phyloP scores from a whole-genome alignment of 2,888 invertebrate genomes.

The Ryuthela nishihirai region DNA sequence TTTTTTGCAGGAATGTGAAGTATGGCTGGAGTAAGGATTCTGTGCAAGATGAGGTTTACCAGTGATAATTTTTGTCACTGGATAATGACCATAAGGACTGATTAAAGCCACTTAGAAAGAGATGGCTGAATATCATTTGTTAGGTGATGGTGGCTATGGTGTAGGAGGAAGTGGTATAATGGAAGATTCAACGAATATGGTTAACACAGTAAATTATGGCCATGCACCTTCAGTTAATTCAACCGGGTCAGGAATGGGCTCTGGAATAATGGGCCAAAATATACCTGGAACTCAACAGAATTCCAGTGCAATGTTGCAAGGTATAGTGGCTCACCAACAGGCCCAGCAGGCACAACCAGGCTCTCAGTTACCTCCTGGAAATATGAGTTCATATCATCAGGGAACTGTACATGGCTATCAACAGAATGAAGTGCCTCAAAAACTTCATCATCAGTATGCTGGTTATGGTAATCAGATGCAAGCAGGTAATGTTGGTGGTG shows the following conservation, averaged over 20 bases:
- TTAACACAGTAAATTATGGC: slow-evolving; percentile 27
- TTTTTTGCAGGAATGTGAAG: slow-evolving; percentile 28
- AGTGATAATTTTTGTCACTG: slow-evolving; percentile 31
- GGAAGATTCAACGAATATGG: slow-evolving; percentile 35
- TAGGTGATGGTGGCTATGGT: slow-evolving; percentile 41
- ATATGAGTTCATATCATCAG: slow-evolving; percentile 37
- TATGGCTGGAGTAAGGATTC: slow-evolving; percentile 7
- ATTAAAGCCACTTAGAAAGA: slow-evolving; percentile 16
- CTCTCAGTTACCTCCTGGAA: slow-evolving; percentile 19
- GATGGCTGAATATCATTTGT: slow-evolving; percentile 43
- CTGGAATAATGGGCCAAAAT: slow-evolving; percentile 13
- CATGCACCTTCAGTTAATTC: slow-evolving; percentile 29
- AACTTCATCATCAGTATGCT: slow-evolving; percentile 37
- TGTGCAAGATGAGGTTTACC: slow-evolving; percentile 1
- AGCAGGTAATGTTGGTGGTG: slow-evolving; percentile 25
- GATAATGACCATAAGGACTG: slow-evolving; percentile 23
- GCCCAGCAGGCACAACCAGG: slow-evolving; percentile 15
- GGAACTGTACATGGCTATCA: slow-evolving; percentile 38
- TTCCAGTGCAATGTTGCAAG: slow-evolving; percentile 31
- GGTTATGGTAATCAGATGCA: slow-evolving; percentile 34
- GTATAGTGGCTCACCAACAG: slow-evolving; percentile 32
- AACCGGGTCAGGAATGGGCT: slow-evolving; percentile 31
- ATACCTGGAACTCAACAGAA: slow-evolving; percentile 24
- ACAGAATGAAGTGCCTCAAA: slow-evolving; percentile 41
- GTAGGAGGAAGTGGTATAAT: slow-evolving; percentile 35